phyloP scores from a whole-genome alignment of 2,888 invertebrate genomes.

The Gymnoscelis rufifasciata region DNA sequence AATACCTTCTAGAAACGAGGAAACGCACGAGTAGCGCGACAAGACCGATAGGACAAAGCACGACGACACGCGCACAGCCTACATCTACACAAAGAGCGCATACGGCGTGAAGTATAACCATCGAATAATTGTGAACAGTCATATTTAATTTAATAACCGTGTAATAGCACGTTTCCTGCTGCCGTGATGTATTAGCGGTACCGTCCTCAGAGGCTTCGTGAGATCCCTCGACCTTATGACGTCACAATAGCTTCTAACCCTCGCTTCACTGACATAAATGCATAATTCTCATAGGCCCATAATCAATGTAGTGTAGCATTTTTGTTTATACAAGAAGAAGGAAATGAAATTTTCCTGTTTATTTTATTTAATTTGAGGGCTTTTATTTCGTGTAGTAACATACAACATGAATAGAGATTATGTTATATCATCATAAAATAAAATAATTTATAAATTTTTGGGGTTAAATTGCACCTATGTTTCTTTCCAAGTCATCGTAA shows the following conservation, averaged over 20 bases:
- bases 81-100: conserved; percentile 19
- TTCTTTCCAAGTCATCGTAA: too few species aligned
- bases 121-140: conserved; percentile 28
- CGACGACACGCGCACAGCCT: conserved; percentile 13
- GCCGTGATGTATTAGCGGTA: conserved; percentile 39
- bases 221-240: conserved; percentile 54
- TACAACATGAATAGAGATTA: too few species aligned
- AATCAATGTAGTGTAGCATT: neutral
- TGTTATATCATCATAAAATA: too few species aligned
- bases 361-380: too few species aligned
- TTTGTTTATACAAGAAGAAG: neutral
- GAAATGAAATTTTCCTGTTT: too few species aligned
- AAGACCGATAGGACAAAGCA: conserved; percentile 26
- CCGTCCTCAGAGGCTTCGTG: conserved; percentile 54
- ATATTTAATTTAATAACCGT: conserved; percentile 29
- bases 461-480: too few species aligned
- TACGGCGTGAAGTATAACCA: conserved; percentile 39
- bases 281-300: neutral
- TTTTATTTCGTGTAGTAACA: too few species aligned
- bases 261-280: neutral
- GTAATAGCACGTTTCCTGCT: conserved; percentile 52
- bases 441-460: too few species aligned
- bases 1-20: too few species aligned
- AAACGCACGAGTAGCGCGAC: conserved; percentile 7
- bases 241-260: conserved; percentile 39